A percentile compares a stretch with the other conserved stretches of the same genome.
phyloP scores from a whole-genome alignment of 2,113 vertebrate genomes.

The Tenrec ecaudatus region DNA sequence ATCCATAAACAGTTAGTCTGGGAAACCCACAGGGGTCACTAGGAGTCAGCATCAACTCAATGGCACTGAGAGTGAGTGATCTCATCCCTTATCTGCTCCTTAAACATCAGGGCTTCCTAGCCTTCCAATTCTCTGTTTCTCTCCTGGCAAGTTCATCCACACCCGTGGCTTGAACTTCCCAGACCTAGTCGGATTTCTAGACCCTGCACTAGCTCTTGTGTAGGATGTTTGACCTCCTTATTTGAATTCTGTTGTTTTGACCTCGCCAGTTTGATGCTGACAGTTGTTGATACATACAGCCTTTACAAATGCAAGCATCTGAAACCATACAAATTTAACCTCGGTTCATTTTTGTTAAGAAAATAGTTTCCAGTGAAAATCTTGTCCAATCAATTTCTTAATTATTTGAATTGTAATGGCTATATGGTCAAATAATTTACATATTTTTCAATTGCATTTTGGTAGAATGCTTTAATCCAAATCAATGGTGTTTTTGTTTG shows the following conservation, averaged over 20 bases:
- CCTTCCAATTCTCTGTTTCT: neutral
- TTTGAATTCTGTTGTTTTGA: neutral
- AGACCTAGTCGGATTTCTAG: neutral
- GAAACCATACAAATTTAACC: slow-evolving; percentile 32
- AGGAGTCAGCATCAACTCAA: too few species aligned
- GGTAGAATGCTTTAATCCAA: slow-evolving; percentile 48
- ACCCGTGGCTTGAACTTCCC: neutral
- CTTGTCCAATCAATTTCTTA: slow-evolving; percentile 35
- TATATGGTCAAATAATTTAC: neutral
- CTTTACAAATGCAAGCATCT: neutral
- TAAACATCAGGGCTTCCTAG: neutral
- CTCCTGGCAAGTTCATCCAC: neutral
- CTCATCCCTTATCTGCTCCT: neutral
- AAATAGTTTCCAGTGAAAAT: slow-evolving; percentile 26
- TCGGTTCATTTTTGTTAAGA: neutral
- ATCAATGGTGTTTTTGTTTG: slow-evolving; percentile 41
- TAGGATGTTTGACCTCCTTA: neutral
- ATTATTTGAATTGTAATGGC: neutral
- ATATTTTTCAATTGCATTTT: slow-evolving; percentile 20
- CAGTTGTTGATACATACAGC: too few species aligned
- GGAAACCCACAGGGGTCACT: too few species aligned
- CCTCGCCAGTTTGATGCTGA: neutral
- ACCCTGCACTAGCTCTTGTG: neutral
- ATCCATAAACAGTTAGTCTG: too few species aligned
- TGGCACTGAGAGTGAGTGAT: too few species aligned